Evolutionary conservation across 2,113 vertebrate genomes (phyloP), one percentile per base, ranked within the genome.

Genomic region (Antennarius striatus): DNA sequence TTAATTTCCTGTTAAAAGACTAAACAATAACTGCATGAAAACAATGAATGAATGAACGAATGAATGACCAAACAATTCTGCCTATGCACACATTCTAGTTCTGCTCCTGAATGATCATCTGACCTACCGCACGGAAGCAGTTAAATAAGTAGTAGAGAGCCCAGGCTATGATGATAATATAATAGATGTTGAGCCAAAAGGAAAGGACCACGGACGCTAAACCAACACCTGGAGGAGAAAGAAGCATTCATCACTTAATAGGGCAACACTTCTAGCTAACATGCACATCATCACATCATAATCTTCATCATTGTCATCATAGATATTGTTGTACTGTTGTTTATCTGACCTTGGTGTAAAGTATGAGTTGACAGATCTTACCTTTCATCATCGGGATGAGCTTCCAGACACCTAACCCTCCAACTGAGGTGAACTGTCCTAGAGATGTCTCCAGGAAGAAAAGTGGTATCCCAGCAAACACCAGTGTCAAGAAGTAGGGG

Each of bases 321-420:
- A 1, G 4, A 36, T 36, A 36, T 36, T 36, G 32, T 36, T 36
- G 32, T 36, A 7, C 7, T 36, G 32, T 36, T 4, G 32, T 7
- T 36, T 36, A 36, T 7, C 32, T 36, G 32, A 7, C 4, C 32
- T 36, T 36, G 32, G 32, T 3, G 3, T 36, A 7, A 7, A 36
- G 32, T 36, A 5, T 36, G 32, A 36, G 4, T 36, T 5, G 32
- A 36, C 5, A 36, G 32, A 43, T 70, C 55, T 75, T 89, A 97
- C 96, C 96, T 94, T 97, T 96, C 93, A 97, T 96, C 96, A 97
- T 96, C 0, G 96, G 96, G 3, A 95, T 86, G 62, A 96, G 91
- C 82, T 90, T 96, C 96, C 96, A 97, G 48, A 96, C 95, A 3
- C 95, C 95, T 2, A 96, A 82, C 0, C 95, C 95, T 0, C 96